These are phyloP conservation scores for Chionodraco myersi DNA, from an alignment of 2,113 vertebrate species.

Conservation along the genomic window DNA sequence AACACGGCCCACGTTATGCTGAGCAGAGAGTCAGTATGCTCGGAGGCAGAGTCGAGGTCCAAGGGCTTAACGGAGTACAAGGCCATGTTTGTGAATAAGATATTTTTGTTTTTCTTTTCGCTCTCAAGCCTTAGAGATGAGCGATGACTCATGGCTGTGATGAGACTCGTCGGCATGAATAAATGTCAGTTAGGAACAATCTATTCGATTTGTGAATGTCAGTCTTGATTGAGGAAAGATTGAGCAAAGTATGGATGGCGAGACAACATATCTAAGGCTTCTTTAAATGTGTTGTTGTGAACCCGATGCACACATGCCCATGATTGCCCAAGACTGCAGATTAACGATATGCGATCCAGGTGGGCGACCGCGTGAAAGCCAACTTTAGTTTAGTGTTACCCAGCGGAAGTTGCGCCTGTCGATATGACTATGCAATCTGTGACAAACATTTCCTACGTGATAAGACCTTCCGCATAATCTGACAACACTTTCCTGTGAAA, in stretches of 20 bases:
- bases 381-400: slow-evolving; percentile 5
- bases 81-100: slow-evolving; percentile 61
- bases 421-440: slow-evolving; percentile 6
- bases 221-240: slow-evolving; percentile 7
- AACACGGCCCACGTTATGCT: slow-evolving; percentile 50
- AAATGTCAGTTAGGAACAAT: slow-evolving; percentile 43
- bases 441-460: slow-evolving; percentile 12
- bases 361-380: neutral
- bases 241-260: neutral
- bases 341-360: neutral
- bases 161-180: slow-evolving; percentile 24
- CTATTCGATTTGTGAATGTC: slow-evolving; percentile 27
- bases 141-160: slow-evolving; percentile 56
- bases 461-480: neutral
- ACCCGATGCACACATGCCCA: neutral
- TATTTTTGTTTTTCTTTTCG: neutral
- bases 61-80: slow-evolving; percentile 60
- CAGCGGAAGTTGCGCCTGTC: slow-evolving; percentile 15
- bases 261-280: neutral
- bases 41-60: slow-evolving; percentile 42
- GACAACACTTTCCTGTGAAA: neutral
- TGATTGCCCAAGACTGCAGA: neutral
- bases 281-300: neutral
- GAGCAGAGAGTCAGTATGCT: slow-evolving; percentile 36
- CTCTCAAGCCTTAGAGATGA: slow-evolving; percentile 20